phyloP scores from a whole-genome alignment of 2,888 invertebrate genomes.

The Buathra laborator region DNA sequence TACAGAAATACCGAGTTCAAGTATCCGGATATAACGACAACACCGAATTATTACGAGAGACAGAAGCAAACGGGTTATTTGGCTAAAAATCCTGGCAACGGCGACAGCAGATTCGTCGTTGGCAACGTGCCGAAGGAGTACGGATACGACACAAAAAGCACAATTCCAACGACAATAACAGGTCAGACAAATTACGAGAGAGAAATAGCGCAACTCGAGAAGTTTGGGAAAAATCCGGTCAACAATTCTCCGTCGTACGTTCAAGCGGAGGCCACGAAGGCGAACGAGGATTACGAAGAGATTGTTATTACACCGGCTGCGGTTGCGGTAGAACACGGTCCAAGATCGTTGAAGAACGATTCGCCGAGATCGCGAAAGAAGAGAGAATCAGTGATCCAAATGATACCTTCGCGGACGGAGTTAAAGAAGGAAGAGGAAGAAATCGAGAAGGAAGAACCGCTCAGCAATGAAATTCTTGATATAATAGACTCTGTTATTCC shows the following conservation, averaged over 20 bases:
- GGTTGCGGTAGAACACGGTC: constrained; percentile 85
- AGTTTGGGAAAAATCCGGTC: constrained; percentile 70
- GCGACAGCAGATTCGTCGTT: constrained; percentile 88
- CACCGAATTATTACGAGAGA: constrained; percentile 79
- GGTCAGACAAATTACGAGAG: constrained; percentile 69
- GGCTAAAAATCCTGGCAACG: constrained; percentile 66
- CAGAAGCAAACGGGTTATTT: constrained; percentile 68
- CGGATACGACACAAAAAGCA: constrained; percentile 44
- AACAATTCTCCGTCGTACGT: constrained; percentile 57
- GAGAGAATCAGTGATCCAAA: constrained; percentile 76
- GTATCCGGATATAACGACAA: constrained; percentile 78
- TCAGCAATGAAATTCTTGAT: constrained; percentile 83
- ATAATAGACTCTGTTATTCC: constrained; percentile 83
- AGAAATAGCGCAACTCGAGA: constrained; percentile 69
- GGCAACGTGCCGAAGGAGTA: constrained; percentile 89
- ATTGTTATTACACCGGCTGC: constrained; percentile 81
- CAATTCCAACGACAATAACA: constrained; percentile 60
- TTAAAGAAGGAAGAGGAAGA: constrained; percentile 74
- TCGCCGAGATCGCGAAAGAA: constrained; percentile 45
- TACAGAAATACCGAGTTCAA: constrained; percentile 80
- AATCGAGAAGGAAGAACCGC: constrained; percentile 78
- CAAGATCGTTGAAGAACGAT: constrained; percentile 80
- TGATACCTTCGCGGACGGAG: constrained; percentile 81
- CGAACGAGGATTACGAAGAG: constrained; percentile 76
- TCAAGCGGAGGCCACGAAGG: constrained; percentile 68